Conservation (phyloP, 2,113 vertebrate species). For the Bungarus multicinctus region DNA sequence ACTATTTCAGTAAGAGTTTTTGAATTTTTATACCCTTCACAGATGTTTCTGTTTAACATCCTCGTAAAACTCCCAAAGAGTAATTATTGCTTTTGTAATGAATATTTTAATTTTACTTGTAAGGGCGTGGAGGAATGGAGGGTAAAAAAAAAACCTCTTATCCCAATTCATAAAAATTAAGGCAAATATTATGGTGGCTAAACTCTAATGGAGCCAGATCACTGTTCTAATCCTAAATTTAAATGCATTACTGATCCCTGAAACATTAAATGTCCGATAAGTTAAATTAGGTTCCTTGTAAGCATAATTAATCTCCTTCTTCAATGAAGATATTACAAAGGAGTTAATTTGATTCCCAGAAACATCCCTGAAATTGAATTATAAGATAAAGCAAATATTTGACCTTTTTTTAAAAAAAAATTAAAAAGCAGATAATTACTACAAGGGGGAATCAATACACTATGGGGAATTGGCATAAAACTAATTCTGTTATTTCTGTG, state of each 20-base stretch:
- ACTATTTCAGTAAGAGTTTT: slow-evolving; percentile 4
- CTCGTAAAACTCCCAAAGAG: slow-evolving; percentile 71
- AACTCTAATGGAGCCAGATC: slow-evolving; percentile 71
- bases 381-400: slow-evolving; percentile 84
- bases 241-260: slow-evolving; percentile 76
- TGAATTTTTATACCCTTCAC: slow-evolving; percentile 67
- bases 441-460: slow-evolving; percentile 66
- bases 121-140: slow-evolving; percentile 39
- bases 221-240: slow-evolving; percentile 77
- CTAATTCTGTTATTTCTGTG: slow-evolving; percentile 27
- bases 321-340: slow-evolving; percentile 81
- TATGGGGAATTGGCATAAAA: slow-evolving; percentile 65
- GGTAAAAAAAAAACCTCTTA: background rate
- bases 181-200: slow-evolving; percentile 75
- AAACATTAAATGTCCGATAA: slow-evolving; percentile 83
- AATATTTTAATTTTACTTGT: slow-evolving; percentile 73
- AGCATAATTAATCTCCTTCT: slow-evolving; percentile 82
- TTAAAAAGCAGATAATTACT: slow-evolving; percentile 69
- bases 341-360: slow-evolving; percentile 79
- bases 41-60: slow-evolving; percentile 62
- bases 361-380: slow-evolving; percentile 80
- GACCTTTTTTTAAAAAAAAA: slow-evolving; percentile 54
- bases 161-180: slow-evolving; percentile 76
- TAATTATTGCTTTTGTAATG: slow-evolving; percentile 78
- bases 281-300: slow-evolving; percentile 82